Evolutionary conservation across 2,113 vertebrate genomes (phyloP).

Genomic region (Spilogale gracilis): DNA sequence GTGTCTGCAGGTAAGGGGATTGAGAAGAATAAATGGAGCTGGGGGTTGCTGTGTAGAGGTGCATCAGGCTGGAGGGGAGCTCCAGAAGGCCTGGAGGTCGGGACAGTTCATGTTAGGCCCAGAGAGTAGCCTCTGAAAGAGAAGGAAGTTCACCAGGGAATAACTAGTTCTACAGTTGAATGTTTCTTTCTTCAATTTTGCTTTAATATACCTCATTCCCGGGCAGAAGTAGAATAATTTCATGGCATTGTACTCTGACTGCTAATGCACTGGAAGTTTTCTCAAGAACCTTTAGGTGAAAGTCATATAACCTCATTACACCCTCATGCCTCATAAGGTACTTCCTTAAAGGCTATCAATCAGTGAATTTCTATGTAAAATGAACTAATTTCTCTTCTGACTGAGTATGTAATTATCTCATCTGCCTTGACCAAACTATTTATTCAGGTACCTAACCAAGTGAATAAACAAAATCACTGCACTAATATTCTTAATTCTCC

Average conservation of each 20-base stretch:
- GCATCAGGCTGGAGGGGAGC: accelerated
- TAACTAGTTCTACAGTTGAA: not conserved
- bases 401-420: not conserved
- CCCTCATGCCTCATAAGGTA: not conserved
- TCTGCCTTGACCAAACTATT: not conserved
- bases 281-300: not conserved
- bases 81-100: not conserved
- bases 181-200: not conserved
- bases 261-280: not conserved
- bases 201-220: not conserved
- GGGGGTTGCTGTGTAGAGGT: not conserved
- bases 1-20: not conserved
- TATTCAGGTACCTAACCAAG: not conserved
- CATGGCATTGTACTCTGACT: not conserved
- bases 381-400: not conserved
- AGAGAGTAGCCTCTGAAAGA: not conserved
- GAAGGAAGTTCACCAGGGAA: not conserved
- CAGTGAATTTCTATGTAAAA: not conserved
- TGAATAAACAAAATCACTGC: not conserved
- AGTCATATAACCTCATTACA: not conserved
- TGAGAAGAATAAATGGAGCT: not conserved
- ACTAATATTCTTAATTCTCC: not conserved
- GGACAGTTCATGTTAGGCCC: not conserved
- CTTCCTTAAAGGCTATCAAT: not conserved
- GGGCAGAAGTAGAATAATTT: not conserved